These are phyloP conservation scores for Lasioglossum lativentre DNA, from an alignment of 2,888 invertebrate genomes.

Conservation along the genomic window DNA sequence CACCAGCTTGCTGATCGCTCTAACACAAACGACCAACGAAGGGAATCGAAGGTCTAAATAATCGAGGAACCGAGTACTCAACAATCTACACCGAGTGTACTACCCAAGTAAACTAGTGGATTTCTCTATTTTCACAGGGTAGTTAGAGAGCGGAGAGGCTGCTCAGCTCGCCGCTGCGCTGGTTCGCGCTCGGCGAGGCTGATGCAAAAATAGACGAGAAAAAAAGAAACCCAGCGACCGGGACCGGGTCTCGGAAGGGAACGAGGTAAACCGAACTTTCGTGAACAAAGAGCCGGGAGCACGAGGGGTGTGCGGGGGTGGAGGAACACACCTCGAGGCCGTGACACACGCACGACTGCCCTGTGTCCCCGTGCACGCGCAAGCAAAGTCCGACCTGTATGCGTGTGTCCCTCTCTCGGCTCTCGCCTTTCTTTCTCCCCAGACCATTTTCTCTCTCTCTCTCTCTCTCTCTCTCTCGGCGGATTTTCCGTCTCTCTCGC, in stretches of 20 bases:
- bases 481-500: constrained; percentile 28
- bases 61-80: background rate
- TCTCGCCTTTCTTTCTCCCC: constrained; percentile 41
- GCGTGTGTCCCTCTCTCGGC: constrained; percentile 24
- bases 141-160: background rate
- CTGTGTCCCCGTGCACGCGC: constrained; percentile 51
- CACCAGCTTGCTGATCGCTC: background rate
- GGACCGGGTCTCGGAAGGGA: constrained; percentile 54
- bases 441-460: constrained; percentile 21
- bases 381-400: constrained; percentile 6
- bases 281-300: constrained; percentile 71
- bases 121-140: constrained; percentile 43
- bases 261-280: constrained; percentile 77
- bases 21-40: background rate
- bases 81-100: background rate
- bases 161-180: background rate
- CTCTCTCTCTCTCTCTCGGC: constrained; percentile 3
- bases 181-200: constrained; percentile 35
- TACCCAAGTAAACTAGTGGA: background rate
- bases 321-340: constrained; percentile 64
- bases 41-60: background rate
- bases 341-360: constrained; percentile 53
- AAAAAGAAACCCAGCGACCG: constrained; percentile 42
- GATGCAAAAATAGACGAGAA: constrained; percentile 66
- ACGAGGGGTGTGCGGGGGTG: constrained; percentile 18